Percentiles rank a stretch among this genome's conserved stretches.
Conservation (phyloP, 2,797 vertebrate genomes). For the Gastrophryne carolinensis region DNA sequence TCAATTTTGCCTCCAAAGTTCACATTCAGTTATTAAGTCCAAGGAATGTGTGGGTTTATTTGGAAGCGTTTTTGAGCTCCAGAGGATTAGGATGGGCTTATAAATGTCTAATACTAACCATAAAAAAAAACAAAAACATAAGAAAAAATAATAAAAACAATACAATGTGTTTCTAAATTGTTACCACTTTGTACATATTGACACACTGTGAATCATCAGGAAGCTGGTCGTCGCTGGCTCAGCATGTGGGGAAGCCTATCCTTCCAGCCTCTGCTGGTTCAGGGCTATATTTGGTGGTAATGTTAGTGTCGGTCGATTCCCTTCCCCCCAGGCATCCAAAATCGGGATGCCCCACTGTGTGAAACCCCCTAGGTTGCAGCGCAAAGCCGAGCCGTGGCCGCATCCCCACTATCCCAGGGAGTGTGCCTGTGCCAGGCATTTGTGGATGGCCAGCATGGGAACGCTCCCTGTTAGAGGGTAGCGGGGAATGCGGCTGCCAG, state of each 20-base stretch:
- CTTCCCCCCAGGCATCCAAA: too few relatives aligned
- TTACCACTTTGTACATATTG: slow-evolving; percentile 9
- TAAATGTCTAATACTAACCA: slow-evolving; percentile 16
- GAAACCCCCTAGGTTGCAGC: too few relatives aligned
- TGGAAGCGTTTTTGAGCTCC: slow-evolving; percentile 7
- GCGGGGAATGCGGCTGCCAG: too few relatives aligned
- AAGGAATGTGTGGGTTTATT: slow-evolving; percentile 32
- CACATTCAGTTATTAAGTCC: slow-evolving; percentile 1
- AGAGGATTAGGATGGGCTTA: neutral
- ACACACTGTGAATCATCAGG: neutral
- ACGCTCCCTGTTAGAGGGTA: too few relatives aligned
- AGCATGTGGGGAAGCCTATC: neutral
- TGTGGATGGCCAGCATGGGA: too few relatives aligned
- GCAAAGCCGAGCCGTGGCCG: too few relatives aligned
- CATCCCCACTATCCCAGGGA: too few relatives aligned
- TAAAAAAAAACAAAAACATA: too few relatives aligned
- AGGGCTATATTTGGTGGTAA: neutral
- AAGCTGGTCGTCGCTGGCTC: neutral
- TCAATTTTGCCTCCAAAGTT: slow-evolving; percentile 16
- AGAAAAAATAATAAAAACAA: too few relatives aligned
- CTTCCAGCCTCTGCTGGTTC: neutral
- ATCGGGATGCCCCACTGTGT: too few relatives aligned
- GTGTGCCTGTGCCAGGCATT: too few relatives aligned
- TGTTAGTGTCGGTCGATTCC: too few relatives aligned
- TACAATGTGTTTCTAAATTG: slow-evolving; percentile 23